These are phyloP conservation scores for Stichodactyla helianthus DNA, from an alignment of 64 coral and sea anemone species.

Conservation along the genomic window DNA sequence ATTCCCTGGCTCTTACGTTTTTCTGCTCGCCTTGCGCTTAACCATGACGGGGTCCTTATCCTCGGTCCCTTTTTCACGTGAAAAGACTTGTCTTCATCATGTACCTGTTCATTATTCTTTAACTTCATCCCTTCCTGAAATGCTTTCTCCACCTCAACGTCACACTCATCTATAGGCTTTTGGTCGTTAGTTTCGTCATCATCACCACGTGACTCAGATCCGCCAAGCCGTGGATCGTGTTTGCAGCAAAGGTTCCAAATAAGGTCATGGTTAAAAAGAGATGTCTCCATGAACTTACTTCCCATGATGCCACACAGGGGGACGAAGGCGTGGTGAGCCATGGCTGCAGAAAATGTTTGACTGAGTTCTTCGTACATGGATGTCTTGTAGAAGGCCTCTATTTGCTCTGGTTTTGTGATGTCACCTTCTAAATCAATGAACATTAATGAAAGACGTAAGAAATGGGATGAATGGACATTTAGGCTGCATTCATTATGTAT, in stretches of 20 bases:
- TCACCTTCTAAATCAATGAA: not conserved
- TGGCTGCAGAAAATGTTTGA: constrained; percentile 76
- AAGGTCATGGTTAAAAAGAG: constrained; percentile 77
- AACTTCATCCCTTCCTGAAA: not conserved
- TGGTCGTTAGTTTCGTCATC: not conserved
- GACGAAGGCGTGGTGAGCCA: constrained; percentile 80
- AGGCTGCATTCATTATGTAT: too few species aligned
- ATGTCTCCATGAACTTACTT: constrained; percentile 73
- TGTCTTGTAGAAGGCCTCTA: constrained; percentile 54
- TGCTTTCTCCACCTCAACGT: not conserved
- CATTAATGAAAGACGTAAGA: not conserved
- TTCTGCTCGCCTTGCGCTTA: not conserved
- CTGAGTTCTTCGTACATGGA: constrained; percentile 72
- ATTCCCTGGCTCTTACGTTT: not conserved
- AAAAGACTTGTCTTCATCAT: not conserved
- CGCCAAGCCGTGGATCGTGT: constrained; percentile 56
- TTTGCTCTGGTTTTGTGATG: constrained; percentile 18
- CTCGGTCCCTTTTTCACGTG: not conserved
- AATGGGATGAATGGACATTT: not conserved
- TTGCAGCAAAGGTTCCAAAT: constrained; percentile 94
- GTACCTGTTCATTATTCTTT: not conserved
- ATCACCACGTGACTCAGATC: not conserved
- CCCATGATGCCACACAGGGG: constrained; percentile 90
- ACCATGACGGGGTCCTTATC: constrained; percentile 1
- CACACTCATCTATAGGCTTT: not conserved